These are phyloP conservation scores for Protobothrops mucrosquamatus DNA, from an alignment of 2,113 vertebrate species.

Conservation along the genomic window DNA sequence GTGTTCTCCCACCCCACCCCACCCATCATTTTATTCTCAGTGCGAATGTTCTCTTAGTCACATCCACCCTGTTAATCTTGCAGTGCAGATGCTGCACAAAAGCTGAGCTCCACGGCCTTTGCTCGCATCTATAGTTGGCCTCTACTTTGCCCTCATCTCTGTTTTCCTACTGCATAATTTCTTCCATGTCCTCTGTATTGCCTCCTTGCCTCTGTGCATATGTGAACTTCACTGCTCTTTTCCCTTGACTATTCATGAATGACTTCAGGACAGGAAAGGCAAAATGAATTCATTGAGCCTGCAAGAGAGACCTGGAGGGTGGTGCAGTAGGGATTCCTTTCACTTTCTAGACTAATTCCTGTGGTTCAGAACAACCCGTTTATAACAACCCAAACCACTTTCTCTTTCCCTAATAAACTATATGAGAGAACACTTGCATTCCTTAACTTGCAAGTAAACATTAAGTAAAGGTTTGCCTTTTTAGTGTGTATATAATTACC, in stretches of 20 bases:
- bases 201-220: background rate
- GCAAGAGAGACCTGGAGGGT: too few species aligned
- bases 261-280: background rate
- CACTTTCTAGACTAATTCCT: background rate
- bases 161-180: background rate
- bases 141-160: background rate
- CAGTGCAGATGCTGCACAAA: background rate
- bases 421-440: background rate
- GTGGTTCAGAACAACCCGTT: background rate
- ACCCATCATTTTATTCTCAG: background rate
- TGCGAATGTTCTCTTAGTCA: too few species aligned
- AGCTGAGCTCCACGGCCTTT: background rate
- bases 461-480: background rate
- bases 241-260: background rate
- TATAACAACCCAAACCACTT: background rate
- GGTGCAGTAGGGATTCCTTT: background rate
- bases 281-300: background rate
- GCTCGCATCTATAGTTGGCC: background rate
- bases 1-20: background rate
- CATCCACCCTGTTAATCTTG: background rate
- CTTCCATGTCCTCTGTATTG: background rate
- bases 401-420: background rate
- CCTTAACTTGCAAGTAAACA: background rate
- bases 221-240: background rate
- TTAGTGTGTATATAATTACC: background rate